Percentiles rank a stretch among this genome's conserved stretches.
Evolutionary conservation across 2,113 vertebrate species (phyloP).

Genomic region (Leucoraja erinaceus): DNA sequence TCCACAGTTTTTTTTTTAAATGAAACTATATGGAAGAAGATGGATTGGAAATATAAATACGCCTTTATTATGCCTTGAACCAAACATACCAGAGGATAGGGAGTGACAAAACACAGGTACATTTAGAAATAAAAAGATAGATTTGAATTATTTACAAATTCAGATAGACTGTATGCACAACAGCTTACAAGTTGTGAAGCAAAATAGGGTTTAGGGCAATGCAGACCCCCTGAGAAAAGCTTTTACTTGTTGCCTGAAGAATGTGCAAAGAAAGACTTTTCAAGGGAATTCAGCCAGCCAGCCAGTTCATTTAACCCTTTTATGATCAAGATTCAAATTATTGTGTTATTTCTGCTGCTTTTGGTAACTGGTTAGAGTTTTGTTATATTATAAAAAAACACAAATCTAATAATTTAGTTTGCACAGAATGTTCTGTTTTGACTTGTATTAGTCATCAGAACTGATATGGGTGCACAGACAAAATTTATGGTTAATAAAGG

Average conservation of each 20-base stretch:
- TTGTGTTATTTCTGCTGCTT: neutral
- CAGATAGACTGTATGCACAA: neutral
- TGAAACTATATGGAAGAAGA: neutral
- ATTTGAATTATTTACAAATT: neutral
- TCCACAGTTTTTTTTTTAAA: neutral
- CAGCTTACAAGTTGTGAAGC: neutral
- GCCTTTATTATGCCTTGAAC: neutral
- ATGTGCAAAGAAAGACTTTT: neutral
- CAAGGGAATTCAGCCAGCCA: neutral
- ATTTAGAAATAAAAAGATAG: neutral
- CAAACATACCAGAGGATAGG: neutral
- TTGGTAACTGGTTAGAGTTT: neutral
- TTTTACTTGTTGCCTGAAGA: neutral
- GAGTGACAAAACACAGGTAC: neutral
- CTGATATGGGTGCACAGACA: neutral
- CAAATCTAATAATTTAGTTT: neutral
- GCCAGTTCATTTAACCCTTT: neutral
- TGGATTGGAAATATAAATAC: neutral
- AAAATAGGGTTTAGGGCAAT: neutral
- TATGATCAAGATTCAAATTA: neutral
- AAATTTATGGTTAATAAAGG: slow-evolving; percentile 3
- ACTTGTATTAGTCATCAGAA: neutral
- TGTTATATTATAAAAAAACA: neutral
- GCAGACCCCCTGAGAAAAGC: neutral
- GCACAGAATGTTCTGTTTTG: neutral